These are phyloP conservation scores for Dipodomys spectabilis DNA, from an alignment of 2,113 vertebrate species.

Conservation along the genomic window DNA sequence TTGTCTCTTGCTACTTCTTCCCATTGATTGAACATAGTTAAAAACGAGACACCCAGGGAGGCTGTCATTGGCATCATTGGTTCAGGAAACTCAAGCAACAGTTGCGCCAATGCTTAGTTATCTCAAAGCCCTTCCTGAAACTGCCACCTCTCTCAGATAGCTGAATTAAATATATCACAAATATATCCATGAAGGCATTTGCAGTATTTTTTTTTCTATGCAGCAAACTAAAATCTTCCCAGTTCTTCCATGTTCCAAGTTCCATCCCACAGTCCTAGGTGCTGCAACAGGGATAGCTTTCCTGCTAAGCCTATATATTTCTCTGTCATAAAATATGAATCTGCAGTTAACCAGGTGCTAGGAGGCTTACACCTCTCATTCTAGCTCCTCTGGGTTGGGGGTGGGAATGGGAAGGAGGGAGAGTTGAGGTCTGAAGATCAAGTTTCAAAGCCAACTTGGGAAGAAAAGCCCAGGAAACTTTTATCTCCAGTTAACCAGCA, in stretches of 20 bases:
- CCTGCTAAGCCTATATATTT: not conserved
- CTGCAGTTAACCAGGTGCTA: no score
- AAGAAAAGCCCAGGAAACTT: no score
- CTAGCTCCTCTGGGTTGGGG: no score
- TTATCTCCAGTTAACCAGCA: no score
- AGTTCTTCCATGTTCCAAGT: not conserved
- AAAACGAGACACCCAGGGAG: not conserved
- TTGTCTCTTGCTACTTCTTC: not conserved
- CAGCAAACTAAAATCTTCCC: not conserved
- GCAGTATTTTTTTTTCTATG: not conserved
- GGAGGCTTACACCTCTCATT: no score
- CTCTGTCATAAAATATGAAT: not conserved
- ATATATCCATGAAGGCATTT: not conserved
- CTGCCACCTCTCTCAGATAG: not conserved
- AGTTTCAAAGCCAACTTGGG: no score
- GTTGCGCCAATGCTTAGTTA: not conserved
- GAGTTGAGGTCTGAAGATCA: no score
- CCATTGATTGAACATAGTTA: not conserved
- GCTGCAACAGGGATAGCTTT: not conserved
- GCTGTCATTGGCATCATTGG: no score
- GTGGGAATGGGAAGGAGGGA: no score
- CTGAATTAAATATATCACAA: not conserved
- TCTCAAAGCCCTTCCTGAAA: not conserved
- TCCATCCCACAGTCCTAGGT: not conserved
- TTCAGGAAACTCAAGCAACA: not conserved